Base-by-base conservation (phyloP, 1,140 invertebrate species). In the Heliconius nattereri region DNA sequence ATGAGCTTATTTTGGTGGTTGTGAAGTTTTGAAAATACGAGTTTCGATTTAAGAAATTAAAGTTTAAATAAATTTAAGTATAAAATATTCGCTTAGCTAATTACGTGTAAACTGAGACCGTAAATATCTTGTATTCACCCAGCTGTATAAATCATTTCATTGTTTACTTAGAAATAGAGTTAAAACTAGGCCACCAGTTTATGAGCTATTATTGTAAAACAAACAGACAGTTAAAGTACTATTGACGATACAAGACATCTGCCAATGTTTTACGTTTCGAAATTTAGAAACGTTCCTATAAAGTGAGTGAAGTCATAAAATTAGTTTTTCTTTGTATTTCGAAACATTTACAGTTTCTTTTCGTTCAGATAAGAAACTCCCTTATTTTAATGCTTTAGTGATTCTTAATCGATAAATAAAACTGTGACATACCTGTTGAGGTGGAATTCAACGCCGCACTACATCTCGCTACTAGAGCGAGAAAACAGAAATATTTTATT, bases 181-280 rank as follows among this genome's bases (percentile, higher is more conserved):
- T 57, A 8, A 23, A 57, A 57, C 54, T 23, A 57, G 54, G 54
- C n/a, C 54, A 57, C 54, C 2, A 20, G 54, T 57, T 57, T 57
- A 57, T 57, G 54, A 57, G 54, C n/a, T 57, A 57, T 57, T 57
- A 57, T 57, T 57, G 54, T 57, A 57, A 57, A 57, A 57, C 54
- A 57, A 57, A 57, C 54, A 57, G 54, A 57, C 54, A 57, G n/a
- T 57, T 57, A 57, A 57, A 57, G 54, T 23, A 57, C 54, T 57
- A 57, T 57, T 57, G 54, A 23, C 54, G 54, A 57, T 57, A 57
- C 54, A 57, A 57, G 7, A 57, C 54, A 57, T 57, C 54, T 57
- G n/a, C 54, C 54, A 57, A 23, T 57, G 54, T 57, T 57, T 57
- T n/a, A 57, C 54, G 54, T 57, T 57, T 57, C 54, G n/a, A 57